Evolutionary conservation across 2,888 invertebrate genomes (phyloP), one percentile per base, ranked within the genome.

Genomic region (Tanytarsus gracilentus): DNA sequence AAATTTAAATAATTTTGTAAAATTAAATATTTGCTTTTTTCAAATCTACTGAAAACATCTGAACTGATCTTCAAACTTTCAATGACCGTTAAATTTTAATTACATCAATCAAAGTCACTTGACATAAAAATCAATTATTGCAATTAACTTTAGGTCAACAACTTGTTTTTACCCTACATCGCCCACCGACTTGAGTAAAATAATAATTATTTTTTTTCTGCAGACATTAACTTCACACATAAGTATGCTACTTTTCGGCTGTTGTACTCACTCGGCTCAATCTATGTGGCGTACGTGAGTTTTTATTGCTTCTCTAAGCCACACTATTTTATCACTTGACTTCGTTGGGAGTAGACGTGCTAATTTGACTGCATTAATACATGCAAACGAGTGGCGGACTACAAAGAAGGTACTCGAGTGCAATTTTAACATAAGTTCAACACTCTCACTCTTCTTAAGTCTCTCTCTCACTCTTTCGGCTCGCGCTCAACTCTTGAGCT

Each of bases 201-300:
- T 11, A 30, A 8, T 6, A 30, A 6, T 30, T 30, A 8, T 8
- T 30, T 30, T 30, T 30, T 30, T 30, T 11, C 7, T 30, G 40
- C 16, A 18, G 40, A n/a, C n/a, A 8, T 40, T 40, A 8, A 11
- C 14, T 40, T 14, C 40, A 40, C 40, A 40, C 18, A 40, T 40
- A 18, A 16, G 18, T 18, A 30, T 30, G 11, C 5, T 49, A 26
- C 14, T 49, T 49, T 49, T 26, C 49, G 25, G 25, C 49, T 6
- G 11, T 30, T 30, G 21, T 27, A n/a, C n/a, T 49, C 23, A 26
- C 14, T 11, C 5, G n/a, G n/a, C 25, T 26, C 25, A 4, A 23
- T 14, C 40, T 18, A 16, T 11, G 49, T 49, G 49, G 49, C 49
- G 49, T 49, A 49, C 49, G 49, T 49, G 49, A 49, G 49, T 27